Base-by-base conservation (phyloP, 2,888 invertebrate genomes). In the Crematogaster levior region DNA sequence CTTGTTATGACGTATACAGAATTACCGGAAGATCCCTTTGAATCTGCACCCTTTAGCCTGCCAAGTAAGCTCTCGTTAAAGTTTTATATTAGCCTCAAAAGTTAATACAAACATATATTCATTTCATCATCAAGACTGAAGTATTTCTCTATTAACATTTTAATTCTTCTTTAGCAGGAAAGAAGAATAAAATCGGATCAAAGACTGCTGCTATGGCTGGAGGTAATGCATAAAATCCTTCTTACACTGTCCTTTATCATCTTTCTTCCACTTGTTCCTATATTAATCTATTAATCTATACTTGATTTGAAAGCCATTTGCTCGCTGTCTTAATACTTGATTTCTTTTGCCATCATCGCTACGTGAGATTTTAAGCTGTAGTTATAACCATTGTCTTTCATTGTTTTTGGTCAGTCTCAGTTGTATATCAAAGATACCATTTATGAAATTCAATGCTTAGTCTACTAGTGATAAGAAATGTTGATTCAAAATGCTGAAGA, bases 1-100 rank as follows among this genome's bases (percentile, higher is more conserved):
- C 94, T 96, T 83, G 96, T 96, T 61, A 96, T 96, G 96, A 95
- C 96, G n/a, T 95, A 95, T 81, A 80, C 89, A 46, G 95, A 95
- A 70, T 92, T 95, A 80, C 95, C 96, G 5, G 96, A 97, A 92
- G 97, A 97, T 95, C 98, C 98, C 21, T 98, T 98, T 94, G 97
- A 97, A 90, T 97, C 97, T 90, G 98, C 97, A 81, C 98, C 98
- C 27, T 98, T 98, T 94, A 97, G 96, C 95, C 95, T 97, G 94
- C 97, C 97, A 94, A 95, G 96, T 96, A 94, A 95, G 94, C 91
- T 84, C 91, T 81, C 1, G 5, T 53, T 68, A 48, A 60, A 43
- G n/a, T 68, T 70, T 6, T 18, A 21, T n/a, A 48, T 53, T 43
- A 60, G 7, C 43, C 21, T 1, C 1, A 43, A 46, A 34, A 40